Evolutionary conservation across 2,113 vertebrate genomes (phyloP), one percentile per base, ranked within the genome.

Genomic region (Alexandromys fortis): DNA sequence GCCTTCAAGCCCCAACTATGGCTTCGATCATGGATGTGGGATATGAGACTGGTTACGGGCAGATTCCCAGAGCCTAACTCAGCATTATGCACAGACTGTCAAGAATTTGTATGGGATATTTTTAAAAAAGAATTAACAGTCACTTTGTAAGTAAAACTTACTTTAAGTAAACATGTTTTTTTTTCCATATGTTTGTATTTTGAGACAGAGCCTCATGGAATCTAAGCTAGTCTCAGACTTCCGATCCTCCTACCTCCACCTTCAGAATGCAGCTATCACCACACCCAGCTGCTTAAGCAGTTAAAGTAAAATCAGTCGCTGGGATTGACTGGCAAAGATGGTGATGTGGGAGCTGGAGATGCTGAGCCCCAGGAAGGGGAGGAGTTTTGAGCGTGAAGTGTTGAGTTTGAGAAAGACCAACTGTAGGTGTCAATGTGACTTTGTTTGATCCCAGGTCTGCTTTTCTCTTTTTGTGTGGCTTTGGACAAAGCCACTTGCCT

Each of bases 31-130:
- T 13, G 16, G 45, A 28, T n/a, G 28, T 35, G 14, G 73, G 28
- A 73, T 5, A 70, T 78, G 19, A 77, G 55, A 73, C 42, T 58
- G 4, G n/a, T 49, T 21, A 90, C n/a, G 30, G 58, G 2, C 52
- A 33, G 61, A 75, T n/a, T 90, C n/a, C 67, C 76, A 96, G 91
- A 83, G 68, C 49, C 75, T 78, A 73, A 73, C 65, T 75, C 70
- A 63, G 63, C 26, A 17, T 52, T 81, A 83, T 61, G 9, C 13
- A 42, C 33, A 77, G 22, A 58, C 21, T 16, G 38, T 83, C n/a
- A 73, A 49, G 30, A 87, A 52, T n/a, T 35, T 19, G 26, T 61
- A 24, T 12, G 76, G n/a, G 77, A 33, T 83, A 28, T 67, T 91
- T 76, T 24, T 76, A 19, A 14, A 67, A 79, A 86, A 81, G 19